Percentiles rank a stretch among this genome's conserved stretches.
These are phyloP conservation scores for Paracentrotus lividus DNA, from an alignment of 53 echinoderm and acorn worm genomes.

Conservation along the genomic window DNA sequence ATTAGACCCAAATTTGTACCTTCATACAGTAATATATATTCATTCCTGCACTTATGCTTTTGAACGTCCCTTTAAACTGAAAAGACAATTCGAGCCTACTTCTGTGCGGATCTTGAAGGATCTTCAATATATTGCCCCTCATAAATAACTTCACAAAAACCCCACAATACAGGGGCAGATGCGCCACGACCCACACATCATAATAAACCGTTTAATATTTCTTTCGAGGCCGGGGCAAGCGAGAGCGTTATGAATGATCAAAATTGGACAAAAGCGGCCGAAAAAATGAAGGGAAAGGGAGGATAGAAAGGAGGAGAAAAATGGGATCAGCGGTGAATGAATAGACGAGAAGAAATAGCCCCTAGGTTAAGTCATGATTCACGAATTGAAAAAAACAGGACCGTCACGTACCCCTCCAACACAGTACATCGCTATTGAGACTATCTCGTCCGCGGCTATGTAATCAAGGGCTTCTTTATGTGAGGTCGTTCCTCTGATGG, in stretches of 20 bases:
- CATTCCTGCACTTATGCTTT: no score
- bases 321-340: conserved; percentile 24
- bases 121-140: neutral
- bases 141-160: neutral
- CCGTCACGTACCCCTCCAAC: neutral
- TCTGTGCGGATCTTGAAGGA: neutral
- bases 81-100: neutral
- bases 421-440: neutral
- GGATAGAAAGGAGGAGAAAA: neutral
- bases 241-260: conserved; percentile 48
- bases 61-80: neutral
- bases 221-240: neutral
- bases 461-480: neutral
- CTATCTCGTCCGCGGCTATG: neutral
- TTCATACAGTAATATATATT: no score
- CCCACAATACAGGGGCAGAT: neutral
- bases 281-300: conserved; percentile 26
- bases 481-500: neutral
- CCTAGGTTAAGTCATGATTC: conserved; percentile 35
- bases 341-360: conserved; percentile 28
- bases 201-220: conserved; percentile 11
- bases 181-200: neutral
- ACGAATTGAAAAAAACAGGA: conserved; percentile 46
- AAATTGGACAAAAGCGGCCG: conserved; percentile 46
- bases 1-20: no score